phyloP scores from a whole-genome alignment of 2,888 invertebrate genomes.

The Catocala sponsa region DNA sequence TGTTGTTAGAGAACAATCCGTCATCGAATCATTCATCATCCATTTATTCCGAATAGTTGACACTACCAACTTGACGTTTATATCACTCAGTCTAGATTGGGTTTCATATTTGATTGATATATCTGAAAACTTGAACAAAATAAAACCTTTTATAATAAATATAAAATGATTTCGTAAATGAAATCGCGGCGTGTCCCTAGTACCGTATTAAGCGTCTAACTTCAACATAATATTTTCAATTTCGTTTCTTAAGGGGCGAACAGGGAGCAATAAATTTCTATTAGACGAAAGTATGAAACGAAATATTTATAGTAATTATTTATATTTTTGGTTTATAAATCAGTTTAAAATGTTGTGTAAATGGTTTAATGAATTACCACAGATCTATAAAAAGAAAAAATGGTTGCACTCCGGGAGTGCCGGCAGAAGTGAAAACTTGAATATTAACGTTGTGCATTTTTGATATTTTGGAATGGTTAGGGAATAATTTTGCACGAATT shows the following conservation, averaged over 20 bases:
- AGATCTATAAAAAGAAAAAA: too few relatives aligned
- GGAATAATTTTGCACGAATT: too few relatives aligned
- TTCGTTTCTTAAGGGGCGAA: background rate
- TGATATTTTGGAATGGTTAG: too few relatives aligned
- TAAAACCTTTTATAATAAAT: background rate
- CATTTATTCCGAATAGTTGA: constrained; percentile 1
- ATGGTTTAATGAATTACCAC: too few relatives aligned
- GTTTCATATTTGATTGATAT: background rate
- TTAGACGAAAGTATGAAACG: background rate
- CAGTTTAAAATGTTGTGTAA: too few relatives aligned
- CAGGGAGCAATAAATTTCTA: background rate
- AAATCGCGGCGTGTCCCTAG: background rate
- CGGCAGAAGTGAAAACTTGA: too few relatives aligned
- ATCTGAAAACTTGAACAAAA: background rate
- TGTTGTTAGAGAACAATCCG: background rate
- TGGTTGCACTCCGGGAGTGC: too few relatives aligned
- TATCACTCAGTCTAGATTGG: background rate
- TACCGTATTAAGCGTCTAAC: background rate
- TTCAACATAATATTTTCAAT: background rate
- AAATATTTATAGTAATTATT: too few relatives aligned
- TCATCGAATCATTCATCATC: constrained; percentile 36
- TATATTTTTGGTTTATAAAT: too few relatives aligned
- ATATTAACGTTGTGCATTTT: too few relatives aligned
- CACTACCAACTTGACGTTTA: background rate
- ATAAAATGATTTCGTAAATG: background rate